Base-by-base conservation (phyloP, 2,113 vertebrate genomes). In the Sminthopsis crassicaudata region DNA sequence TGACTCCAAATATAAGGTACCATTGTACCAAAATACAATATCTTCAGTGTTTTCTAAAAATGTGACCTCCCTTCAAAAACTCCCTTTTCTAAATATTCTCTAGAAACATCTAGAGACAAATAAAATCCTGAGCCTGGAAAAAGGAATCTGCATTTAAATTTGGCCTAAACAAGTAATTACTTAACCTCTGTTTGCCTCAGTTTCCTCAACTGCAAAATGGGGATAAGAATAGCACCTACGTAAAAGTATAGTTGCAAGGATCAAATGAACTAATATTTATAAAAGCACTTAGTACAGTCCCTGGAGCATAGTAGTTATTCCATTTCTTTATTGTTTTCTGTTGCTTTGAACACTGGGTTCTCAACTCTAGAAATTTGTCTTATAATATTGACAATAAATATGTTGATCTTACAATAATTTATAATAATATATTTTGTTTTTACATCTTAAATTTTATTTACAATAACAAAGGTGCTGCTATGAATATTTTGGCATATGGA, bases 161-260 rank as follows among this genome's bases (percentile, higher is more conserved):
- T 94, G 46, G 11, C 24, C 2, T 91, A 4, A 4, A 24, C 46
- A n/a, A 26, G 6, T 89, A 42, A 6, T 42, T n/a, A 84, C 67
- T 76, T 76, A 76, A n/a, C 12, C 30, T 8, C n/a, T 84, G 60
- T 76, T 76, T 76, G 60, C 14, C 60, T 42, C 67, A 84, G 67
- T 84, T 84, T 14, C 42, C 2, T n/a, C 90, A 89, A 30, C 67
- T 27, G 7, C 46, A 57, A 76, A 23, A 67, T 52, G 14, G 1
- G 19, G 91, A 84, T 88, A 23, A 30, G 1, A 48, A 25, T 60
- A 90, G 88, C 48, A 42, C 24, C 67, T 52, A n/a, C 46, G 5
- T 25, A 25, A 26, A 84, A 91, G 94, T 8, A 95, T 46, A n/a
- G 51, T 14, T 26, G 36, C 14, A 53, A 92, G 94, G 16, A 96